Evolutionary conservation across 2,797 vertebrate species (phyloP).

Genomic region (Rhadinocentrus ornatus): DNA sequence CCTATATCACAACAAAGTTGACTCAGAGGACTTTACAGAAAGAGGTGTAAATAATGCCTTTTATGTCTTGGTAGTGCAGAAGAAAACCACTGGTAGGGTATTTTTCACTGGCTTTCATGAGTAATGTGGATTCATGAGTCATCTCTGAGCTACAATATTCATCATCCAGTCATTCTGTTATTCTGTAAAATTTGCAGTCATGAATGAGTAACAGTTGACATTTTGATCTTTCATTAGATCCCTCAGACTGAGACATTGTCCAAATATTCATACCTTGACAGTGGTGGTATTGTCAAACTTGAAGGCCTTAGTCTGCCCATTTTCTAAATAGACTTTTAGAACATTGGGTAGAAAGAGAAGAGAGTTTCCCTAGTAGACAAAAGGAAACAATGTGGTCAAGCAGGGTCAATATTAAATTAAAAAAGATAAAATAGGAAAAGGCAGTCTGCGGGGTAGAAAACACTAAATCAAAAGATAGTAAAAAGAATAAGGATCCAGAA

Average conservation of each 20-base stretch:
- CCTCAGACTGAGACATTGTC: not conserved
- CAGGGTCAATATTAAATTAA: constrained; percentile 12
- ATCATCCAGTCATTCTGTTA: too few species aligned
- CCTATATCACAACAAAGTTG: too few species aligned
- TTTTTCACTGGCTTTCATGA: not conserved
- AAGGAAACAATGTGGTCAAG: constrained; percentile 31
- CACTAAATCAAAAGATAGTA: not conserved
- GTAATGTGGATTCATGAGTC: too few species aligned
- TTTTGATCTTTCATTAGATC: not conserved
- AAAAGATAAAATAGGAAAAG: constrained; percentile 11
- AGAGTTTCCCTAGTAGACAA: constrained; percentile 89
- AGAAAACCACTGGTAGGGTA: not conserved
- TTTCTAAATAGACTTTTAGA: constrained; percentile 97
- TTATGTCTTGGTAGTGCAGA: not conserved
- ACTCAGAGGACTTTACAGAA: too few species aligned
- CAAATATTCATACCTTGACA: constrained; percentile 85
- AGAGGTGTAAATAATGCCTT: too few species aligned
- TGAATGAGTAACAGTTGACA: not conserved
- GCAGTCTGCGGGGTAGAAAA: constrained; percentile 8
- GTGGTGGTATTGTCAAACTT: constrained; percentile 94
- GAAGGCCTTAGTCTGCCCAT: constrained; percentile 98
- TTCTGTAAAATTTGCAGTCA: not conserved
- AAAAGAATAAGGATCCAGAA: constrained; percentile 4
- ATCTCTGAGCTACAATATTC: not conserved
- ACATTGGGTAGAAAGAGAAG: constrained; percentile 98